Base-by-base conservation (phyloP, 2,888 invertebrate genomes). In the Acleris emargana region DNA sequence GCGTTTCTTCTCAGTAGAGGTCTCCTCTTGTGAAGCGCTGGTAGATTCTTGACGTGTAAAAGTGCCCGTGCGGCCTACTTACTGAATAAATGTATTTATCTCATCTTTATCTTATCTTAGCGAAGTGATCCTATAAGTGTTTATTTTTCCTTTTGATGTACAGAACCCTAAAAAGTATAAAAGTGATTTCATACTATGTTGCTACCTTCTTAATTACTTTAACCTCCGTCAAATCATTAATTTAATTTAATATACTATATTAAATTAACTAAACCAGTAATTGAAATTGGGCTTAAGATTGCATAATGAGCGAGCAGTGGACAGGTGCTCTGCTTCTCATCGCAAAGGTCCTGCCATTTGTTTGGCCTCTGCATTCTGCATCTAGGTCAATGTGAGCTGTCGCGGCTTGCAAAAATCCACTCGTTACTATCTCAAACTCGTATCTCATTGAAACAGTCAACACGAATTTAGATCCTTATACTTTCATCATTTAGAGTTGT, bases 321-420 rank as follows among this genome's bases (percentile, higher is more conserved):
- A 70, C 83, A 84, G 79, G 79, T 88, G 87, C 79, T 85, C 83
- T 72, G 80, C 70, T 87, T 88, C 83, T 79, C 88, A 83, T 84
- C 81, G 81, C 78, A 86, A 88, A 89, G 86, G 87, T 89, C 82
- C 85, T 84, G 83, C 85, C 89, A 89, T 91, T 91, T 87, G 81
- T 67, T 66, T 70, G 78, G 77, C 90, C 90, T 90, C 87, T 84
- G 58, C 68, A 88, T 83, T 90, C 87, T 84, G 58, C 68, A 88
- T 83, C 78, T 88, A 71, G 88, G 88, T 88, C 89, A 89, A 83
- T 87, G 87, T 77, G 73, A 79, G 69, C 13, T 0, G 38, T 38
- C 4, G 38, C 13, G 38, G 13, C 38, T 38, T 38, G 38, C 38
- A 38, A 38, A 38, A 38, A 38, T 38, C 38, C 1, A 38, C 38